Evolutionary conservation across 2,797 vertebrate species (phyloP).

Genomic region (Acropternis orthonyx): DNA sequence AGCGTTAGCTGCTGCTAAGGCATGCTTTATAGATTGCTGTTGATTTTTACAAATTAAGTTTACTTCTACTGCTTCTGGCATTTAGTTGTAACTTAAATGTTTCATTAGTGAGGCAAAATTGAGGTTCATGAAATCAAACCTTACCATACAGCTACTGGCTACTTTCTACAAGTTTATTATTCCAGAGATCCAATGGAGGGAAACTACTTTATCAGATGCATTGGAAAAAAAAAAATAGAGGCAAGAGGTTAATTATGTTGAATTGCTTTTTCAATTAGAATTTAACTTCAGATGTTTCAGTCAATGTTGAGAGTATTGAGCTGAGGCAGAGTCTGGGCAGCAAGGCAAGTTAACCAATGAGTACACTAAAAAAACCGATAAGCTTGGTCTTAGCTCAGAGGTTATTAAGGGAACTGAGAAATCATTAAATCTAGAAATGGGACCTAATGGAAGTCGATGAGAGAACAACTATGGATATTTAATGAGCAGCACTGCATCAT

Average conservation of each 20-base stretch:
- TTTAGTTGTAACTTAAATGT: not conserved
- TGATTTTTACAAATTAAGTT: slow-evolving; percentile 26
- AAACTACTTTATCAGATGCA: not conserved
- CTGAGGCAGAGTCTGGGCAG: not conserved
- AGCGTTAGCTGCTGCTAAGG: not conserved
- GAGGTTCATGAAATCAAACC: not conserved
- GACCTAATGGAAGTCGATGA: slow-evolving; percentile 9
- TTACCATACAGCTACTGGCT: not conserved
- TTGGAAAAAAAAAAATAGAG: not conserved
- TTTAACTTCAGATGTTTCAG: slow-evolving; percentile 14
- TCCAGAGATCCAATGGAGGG: not conserved
- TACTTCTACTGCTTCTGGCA: not conserved
- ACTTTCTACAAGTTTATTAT: slow-evolving; percentile 9
- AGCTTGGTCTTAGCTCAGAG: not conserved
- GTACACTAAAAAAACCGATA: not conserved
- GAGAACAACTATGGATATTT: not conserved
- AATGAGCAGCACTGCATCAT: not conserved
- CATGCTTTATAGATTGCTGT: not conserved
- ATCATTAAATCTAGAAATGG: slow-evolving; percentile 30
- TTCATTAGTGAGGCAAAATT: slow-evolving; percentile 24
- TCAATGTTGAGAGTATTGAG: not conserved
- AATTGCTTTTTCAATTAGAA: slow-evolving; percentile 33
- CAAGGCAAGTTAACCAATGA: slow-evolving; percentile 10
- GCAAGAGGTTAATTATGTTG: slow-evolving; percentile 25
- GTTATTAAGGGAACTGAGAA: slow-evolving; percentile 1